phyloP scores from a whole-genome alignment of 2,797 vertebrate species.

The Sebastes minor region DNA sequence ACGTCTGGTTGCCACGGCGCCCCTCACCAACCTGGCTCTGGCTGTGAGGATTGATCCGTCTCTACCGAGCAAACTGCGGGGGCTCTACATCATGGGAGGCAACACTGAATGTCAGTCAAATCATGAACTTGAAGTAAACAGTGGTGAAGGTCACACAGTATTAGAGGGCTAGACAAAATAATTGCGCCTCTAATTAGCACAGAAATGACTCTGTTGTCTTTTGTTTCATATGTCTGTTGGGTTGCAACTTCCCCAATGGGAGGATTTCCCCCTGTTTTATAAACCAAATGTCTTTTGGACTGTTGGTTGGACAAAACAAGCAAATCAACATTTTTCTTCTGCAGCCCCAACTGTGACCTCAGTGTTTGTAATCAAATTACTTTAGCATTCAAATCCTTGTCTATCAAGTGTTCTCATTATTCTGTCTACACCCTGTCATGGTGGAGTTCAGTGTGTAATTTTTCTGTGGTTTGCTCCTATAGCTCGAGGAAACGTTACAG shows the following conservation, averaged over 20 bases:
- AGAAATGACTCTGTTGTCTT: not conserved
- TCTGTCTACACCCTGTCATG: not conserved
- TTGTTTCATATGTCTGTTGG: not conserved
- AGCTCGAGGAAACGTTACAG: slow-evolving; percentile 84
- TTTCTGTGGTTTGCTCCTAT: not conserved
- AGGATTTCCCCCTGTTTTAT: not conserved
- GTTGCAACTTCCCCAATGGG: not conserved
- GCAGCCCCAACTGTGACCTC: not conserved
- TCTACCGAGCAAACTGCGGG: slow-evolving; percentile 79
- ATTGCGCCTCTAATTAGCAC: not conserved
- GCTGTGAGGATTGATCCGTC: slow-evolving; percentile 82
- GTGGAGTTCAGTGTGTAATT: not conserved
- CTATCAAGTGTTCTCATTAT: not conserved
- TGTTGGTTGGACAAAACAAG: not conserved
- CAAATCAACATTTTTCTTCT: not conserved
- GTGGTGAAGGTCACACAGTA: not conserved
- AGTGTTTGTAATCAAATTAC: not conserved
- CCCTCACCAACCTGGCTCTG: slow-evolving; percentile 85
- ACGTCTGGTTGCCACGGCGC: slow-evolving; percentile 81
- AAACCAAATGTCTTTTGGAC: not conserved
- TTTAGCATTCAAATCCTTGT: not conserved
- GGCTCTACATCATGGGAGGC: slow-evolving; percentile 84
- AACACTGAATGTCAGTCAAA: slow-evolving; percentile 81
- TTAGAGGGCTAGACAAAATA: not conserved
- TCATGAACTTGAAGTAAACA: not conserved